Conservation (phyloP, 1,140 invertebrate species). For the Melitaea cinxia region DNA sequence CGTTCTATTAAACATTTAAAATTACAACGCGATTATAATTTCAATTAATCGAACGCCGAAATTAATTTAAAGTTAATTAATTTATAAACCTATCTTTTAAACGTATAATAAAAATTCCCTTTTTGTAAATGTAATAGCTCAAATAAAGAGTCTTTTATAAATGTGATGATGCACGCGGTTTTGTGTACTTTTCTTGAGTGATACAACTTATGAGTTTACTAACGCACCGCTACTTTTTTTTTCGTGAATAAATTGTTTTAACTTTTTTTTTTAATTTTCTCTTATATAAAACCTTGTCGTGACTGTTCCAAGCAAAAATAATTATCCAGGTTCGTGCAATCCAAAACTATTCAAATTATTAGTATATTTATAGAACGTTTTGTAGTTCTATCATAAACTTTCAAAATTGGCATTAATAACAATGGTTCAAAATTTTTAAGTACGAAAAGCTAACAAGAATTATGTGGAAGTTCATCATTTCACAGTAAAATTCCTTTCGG, state of each 20-base stretch:
- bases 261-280: too few relatives aligned
- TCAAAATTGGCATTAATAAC: conserved; percentile 17
- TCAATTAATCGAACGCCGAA: background rate
- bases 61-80: background rate
- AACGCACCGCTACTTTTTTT: too few relatives aligned
- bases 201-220: too few relatives aligned
- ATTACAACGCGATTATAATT: background rate
- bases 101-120: background rate
- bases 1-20: background rate
- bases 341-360: background rate
- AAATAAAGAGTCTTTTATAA: too few relatives aligned
- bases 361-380: background rate
- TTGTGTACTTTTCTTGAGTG: too few relatives aligned
- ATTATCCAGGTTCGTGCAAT: too few relatives aligned
- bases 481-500: conserved; percentile 30
- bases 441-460: conserved; percentile 28
- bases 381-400: conserved; percentile 3
- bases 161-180: too few relatives aligned
- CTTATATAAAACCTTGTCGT: too few relatives aligned
- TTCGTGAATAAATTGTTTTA: too few relatives aligned
- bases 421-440: conserved; percentile 28
- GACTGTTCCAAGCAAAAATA: too few relatives aligned
- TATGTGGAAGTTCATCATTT: conserved; percentile 28
- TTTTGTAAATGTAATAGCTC: too few relatives aligned
- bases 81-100: conserved; percentile 6